These are phyloP conservation scores for Nemotelus pantherinus DNA, from an alignment of 2,888 invertebrate species.

Conservation along the genomic window DNA sequence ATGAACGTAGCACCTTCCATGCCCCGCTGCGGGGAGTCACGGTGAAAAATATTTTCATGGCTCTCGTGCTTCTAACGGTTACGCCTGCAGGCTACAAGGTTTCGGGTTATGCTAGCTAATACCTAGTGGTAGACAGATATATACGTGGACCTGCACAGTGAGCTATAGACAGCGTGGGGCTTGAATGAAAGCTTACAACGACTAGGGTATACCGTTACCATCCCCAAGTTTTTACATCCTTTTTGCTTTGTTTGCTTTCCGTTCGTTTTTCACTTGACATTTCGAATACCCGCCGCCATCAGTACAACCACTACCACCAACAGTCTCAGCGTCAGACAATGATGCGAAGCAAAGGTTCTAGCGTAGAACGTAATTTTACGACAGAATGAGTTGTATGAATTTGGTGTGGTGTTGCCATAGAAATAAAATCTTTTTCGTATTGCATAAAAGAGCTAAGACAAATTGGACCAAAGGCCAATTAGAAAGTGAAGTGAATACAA, in stretches of 20 bases:
- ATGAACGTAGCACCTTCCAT: neutral
- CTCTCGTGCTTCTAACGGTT: neutral
- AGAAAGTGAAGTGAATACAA: too few relatives aligned
- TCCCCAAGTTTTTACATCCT: conserved; percentile 4
- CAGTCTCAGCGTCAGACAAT: neutral
- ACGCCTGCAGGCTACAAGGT: conserved; percentile 4
- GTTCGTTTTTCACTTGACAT: conserved; percentile 2
- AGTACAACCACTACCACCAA: neutral
- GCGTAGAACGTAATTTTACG: conserved; percentile 7
- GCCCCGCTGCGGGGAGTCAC: neutral
- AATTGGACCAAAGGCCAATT: too few relatives aligned
- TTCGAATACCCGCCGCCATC: neutral
- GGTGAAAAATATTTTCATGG: neutral
- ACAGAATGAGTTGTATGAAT: conserved; percentile 15
- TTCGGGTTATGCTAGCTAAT: neutral
- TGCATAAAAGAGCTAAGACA: neutral
- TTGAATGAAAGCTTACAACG: conserved; percentile 43
- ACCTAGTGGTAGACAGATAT: neutral
- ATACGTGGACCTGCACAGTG: neutral
- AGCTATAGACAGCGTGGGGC: conserved; percentile 27
- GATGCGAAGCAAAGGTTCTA: neutral
- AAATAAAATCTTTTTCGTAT: neutral
- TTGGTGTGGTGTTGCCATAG: conserved; percentile 4
- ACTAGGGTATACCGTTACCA: conserved; percentile 2
- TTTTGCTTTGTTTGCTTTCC: neutral